Base-by-base conservation (phyloP, 2,888 invertebrate genomes). In the Actias luna region DNA sequence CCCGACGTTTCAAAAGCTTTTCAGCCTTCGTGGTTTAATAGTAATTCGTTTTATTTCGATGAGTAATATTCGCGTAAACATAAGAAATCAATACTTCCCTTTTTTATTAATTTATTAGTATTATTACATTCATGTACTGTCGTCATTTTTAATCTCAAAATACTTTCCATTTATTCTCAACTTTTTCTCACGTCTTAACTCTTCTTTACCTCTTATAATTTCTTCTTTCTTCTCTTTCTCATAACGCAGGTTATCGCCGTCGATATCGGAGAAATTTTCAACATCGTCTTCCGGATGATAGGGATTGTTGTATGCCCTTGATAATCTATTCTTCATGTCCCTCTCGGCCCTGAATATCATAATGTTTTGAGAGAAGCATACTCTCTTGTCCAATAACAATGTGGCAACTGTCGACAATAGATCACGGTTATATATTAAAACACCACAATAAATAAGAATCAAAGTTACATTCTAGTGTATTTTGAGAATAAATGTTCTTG, bases 221-320 rank as follows among this genome's bases (percentile, higher is more conserved):
- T 36, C 29, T 39, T 10, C 18, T 5, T 18, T 18, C 2, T 57
- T 52, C 10, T 60, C 36, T 29, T 36, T 50, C 46, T 5, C 18
- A 27, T 36, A 59, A 12, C 59, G 22, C 2, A 65, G 31, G 31
- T 64, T 64, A 22, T 69, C 64, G 2, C 67, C 64, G 36, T 69
- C 63, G 33, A 63, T 60, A 27, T 67, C 66, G 0, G 66, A 64
- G 1, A 61, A 33, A 12, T 69, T 36, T 5, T 36, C 52, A 5
- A 60, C 29, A 27, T 63, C 68, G 22, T 68, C 69, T 59, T 70
- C 68, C 0, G 68, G 67, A 18, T 69, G 66, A 16, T 58, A 68
- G 0, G 68, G 68, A 33, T 68, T 68, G 60, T 68, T 66, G 52
- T 65, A 68, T 0, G 65, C 65, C 16, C 66, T 62, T 1, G 57